Conservation (phyloP, 53 echinoderm and acorn worm species). For the Apostichopus leukothele region DNA sequence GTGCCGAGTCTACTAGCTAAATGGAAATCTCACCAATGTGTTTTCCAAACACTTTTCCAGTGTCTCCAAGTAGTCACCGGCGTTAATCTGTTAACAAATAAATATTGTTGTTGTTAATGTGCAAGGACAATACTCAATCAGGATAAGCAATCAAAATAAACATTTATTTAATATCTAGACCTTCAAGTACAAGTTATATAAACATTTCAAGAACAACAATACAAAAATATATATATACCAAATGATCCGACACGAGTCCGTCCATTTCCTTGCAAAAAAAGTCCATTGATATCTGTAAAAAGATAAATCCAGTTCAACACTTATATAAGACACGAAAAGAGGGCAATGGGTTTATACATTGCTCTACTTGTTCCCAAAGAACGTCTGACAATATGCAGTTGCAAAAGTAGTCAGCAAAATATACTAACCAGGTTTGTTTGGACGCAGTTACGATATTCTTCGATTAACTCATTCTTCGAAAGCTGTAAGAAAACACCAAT, state of each 20-base stretch:
- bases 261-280: neutral
- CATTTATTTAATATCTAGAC: too few species aligned
- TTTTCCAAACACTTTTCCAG: neutral
- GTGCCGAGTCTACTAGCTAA: too few species aligned
- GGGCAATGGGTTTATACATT: too few species aligned
- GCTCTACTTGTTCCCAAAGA: too few species aligned
- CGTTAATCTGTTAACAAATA: neutral
- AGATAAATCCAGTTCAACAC: neutral
- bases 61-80: neutral
- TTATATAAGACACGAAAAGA: too few species aligned
- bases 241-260: neutral
- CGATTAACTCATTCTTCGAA: neutral
- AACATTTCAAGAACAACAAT: neutral
- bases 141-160: too few species aligned
- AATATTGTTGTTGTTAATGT: too few species aligned
- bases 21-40: neutral
- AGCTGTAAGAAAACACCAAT: neutral
- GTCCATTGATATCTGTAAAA: neutral
- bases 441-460: neutral
- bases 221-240: neutral
- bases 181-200: neutral
- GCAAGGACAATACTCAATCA: too few species aligned
- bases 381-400: too few species aligned
- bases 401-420: neutral
- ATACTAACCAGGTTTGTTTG: neutral